These are phyloP conservation scores for Pantelozetes paolii DNA, from an alignment of 2,888 invertebrate species.

Conservation along the genomic window DNA sequence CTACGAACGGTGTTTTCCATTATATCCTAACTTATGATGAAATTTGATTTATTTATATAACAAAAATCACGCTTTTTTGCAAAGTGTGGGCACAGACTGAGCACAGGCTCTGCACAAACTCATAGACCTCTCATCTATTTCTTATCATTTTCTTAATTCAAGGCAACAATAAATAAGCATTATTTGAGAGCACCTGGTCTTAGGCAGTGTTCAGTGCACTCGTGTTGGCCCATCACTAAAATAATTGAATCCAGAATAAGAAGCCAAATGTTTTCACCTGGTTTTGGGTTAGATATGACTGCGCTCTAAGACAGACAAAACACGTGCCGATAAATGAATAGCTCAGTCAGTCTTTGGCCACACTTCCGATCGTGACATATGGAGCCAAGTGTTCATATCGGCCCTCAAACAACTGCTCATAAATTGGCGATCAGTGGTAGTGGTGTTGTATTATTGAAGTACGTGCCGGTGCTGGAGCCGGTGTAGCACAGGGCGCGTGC, in stretches of 20 bases:
- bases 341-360: slow-evolving; percentile 18
- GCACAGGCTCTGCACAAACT: too few relatives aligned
- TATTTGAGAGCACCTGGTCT: slow-evolving; percentile 21
- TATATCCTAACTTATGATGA: too few relatives aligned
- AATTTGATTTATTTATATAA: slow-evolving; percentile 1
- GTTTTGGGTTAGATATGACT: slow-evolving; percentile 2
- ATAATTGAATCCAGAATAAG: slow-evolving; percentile 19
- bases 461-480: slow-evolving; percentile 12
- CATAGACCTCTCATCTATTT: background rate
- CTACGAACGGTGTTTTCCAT: too few relatives aligned
- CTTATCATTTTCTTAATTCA: background rate
- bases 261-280: slow-evolving; percentile 29
- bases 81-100: slow-evolving; percentile 14
- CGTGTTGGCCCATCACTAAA: background rate
- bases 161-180: slow-evolving; percentile 4
- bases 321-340: slow-evolving; percentile 28
- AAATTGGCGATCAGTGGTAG: background rate
- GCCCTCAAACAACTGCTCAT: background rate
- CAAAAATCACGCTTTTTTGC: slow-evolving; percentile 15
- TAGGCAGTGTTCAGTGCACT: slow-evolving; percentile 8
- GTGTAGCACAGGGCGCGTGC: slow-evolving; percentile 26
- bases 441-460: slow-evolving; percentile 24
- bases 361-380: slow-evolving; percentile 33
- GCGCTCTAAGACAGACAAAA: background rate
- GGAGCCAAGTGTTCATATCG: slow-evolving; percentile 9